Evolutionary conservation across 1,140 invertebrate genomes (phyloP), one percentile per base, ranked within the genome.

Genomic region (Nomia melanderi): DNA sequence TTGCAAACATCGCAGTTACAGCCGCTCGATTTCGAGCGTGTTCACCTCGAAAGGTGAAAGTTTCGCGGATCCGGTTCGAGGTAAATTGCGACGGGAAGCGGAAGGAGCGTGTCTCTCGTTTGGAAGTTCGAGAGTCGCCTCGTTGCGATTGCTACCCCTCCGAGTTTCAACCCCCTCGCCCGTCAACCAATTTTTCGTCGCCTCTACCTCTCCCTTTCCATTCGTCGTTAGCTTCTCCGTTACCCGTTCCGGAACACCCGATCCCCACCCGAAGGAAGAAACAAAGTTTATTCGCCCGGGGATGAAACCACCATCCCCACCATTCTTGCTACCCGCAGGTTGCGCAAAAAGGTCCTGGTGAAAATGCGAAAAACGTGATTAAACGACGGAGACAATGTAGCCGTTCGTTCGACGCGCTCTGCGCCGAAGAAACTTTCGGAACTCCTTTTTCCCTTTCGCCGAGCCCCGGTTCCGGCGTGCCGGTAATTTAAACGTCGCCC

Each of bases 331-430:
- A n/a, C 50, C 23, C 36, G 25, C 64, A 33, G 44, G 54, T 57
- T 65, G 64, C 31, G 79, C 69, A 83, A 82, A 83, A 78, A 81
- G 81, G 69, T 81, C 73, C 62, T 65, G 57, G 56, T 60, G 81
- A 69, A 81, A 67, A 69, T 66, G 76, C 47, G 83, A 83, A 72
- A 84, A 83, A 80, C 81, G 67, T 65, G 82, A 84, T 84, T 80
- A 83, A 80, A 84, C 72, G 69, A 67, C 73, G 39, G 47, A 39
- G 65, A 83, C 81, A 78, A 79, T 76, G 82, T 72, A 72, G 78
- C 81, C 29, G 75, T 56, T 62, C 65, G 73, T 71, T 82, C 79
- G 50, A 50, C 47, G 67, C 25, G 56, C 60, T 17, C 54, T 62
- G 36, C 72, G 59, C 56, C 17, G 44, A 77, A 54, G 75, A 70